Base-by-base conservation (phyloP, 1,140 invertebrate species). In the Drosophila cardini region DNA sequence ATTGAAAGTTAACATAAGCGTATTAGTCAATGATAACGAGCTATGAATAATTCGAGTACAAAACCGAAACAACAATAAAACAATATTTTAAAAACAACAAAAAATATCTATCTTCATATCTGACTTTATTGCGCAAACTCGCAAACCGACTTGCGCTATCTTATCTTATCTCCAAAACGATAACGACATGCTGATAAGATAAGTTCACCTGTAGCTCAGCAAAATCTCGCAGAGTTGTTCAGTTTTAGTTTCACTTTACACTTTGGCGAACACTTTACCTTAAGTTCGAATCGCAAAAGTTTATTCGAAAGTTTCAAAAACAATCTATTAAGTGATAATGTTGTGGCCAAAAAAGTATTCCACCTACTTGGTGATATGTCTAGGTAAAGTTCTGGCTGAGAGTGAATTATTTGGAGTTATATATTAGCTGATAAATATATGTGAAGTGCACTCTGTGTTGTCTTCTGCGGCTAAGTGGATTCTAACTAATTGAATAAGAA, bases 351-450 rank as follows among this genome's bases (percentile, higher is more conserved):
- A 91, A 74, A 91, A 91, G 60, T 85, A 55, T 50, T 84, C 90
- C 64, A 91, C 90, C 48, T 91, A 85, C 70, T 80, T 91, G 69
- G 60, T 91, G 86, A 91, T 91, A 63, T 91, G 90, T 64, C 58
- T 91, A 62, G 86, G 90, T 91, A 91, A 91, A 85, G 78, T 79
- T 89, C 30, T 57, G 67, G 18, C 40, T 48, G 18, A 46, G 7
- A 36, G 36, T 56, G 15, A 15, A n/a, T 7, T 32, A 7, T 32
- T 32, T 32, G 8, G 2, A 32, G 48, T 6, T 21, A 26, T 26
- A 26, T 48, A 48, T 26, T 7, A 9, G 11, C 0, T 13, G 38
- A 13, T 3, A 40, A 4, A 13, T 40, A 21, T 30, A n/a, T 13
- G 8, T 50, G 45, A 26, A 36, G 9, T 36, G 34, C 7, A 36